A percentile compares a stretch with the other conserved stretches of the same genome.
phyloP scores from a whole-genome alignment of 2,888 invertebrate species.

The Liopterus haemorrhoidalis region DNA sequence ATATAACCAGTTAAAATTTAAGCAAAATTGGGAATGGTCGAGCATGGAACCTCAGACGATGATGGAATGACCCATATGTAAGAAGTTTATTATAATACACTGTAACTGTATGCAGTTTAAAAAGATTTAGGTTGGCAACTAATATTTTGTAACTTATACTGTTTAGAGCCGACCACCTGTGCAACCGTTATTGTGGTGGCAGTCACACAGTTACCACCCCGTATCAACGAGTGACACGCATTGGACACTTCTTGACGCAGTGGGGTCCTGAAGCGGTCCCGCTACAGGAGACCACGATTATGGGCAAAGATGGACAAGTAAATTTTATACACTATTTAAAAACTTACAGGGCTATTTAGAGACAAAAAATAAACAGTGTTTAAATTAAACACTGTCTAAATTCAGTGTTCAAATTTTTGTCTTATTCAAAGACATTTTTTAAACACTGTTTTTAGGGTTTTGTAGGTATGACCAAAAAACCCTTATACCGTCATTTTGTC shows the following conservation, averaged over 20 bases:
- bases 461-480: no score
- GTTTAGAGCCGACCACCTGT: conserved; percentile 46
- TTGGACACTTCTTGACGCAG: conserved; percentile 60
- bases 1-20: no score
- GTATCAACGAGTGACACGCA: conserved; percentile 60
- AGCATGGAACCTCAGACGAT: not conserved
- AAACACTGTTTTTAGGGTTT: no score
- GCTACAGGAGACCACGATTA: conserved; percentile 42
- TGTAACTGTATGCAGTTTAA: no score
- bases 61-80: not conserved
- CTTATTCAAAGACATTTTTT: no score
- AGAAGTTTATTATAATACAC: not conserved
- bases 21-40: no score
- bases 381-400: no score
- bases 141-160: not conserved
- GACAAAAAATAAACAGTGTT: no score
- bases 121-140: not conserved
- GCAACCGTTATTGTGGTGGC: conserved; percentile 73
- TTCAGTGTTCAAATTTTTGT: no score
- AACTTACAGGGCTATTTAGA: no score
- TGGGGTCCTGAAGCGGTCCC: conserved; percentile 60
- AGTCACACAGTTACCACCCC: conserved; percentile 68
- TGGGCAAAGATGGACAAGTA: conserved; percentile 41
- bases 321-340: not conserved
- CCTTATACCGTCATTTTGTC: no score